A percentile compares a stretch with the other conserved stretches of the same genome.
Conservation (phyloP, 2,888 invertebrate species). For the Eremobia ochroleuca region DNA sequence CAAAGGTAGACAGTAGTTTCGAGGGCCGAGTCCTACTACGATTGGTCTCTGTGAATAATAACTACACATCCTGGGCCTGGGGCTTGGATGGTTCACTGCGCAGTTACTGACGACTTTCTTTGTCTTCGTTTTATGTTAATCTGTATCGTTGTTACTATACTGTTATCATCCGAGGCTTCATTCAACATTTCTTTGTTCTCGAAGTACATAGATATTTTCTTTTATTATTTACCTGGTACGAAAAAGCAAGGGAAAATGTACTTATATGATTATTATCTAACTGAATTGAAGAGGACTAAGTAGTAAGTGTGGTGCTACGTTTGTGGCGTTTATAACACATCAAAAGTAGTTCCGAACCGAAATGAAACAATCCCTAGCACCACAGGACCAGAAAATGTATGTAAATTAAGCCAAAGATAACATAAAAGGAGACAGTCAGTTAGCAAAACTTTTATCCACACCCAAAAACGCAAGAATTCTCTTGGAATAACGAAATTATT, state of each 20-base stretch:
- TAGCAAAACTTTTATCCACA: conserved; percentile 12
- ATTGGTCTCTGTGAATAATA: conserved; percentile 65
- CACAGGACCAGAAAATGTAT: neutral
- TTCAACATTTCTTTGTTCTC: conserved; percentile 35
- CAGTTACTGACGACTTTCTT: conserved; percentile 73
- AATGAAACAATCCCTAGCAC: neutral
- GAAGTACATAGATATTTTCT: conserved; percentile 4
- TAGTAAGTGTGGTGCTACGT: neutral
- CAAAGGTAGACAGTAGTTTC: conserved; percentile 34
- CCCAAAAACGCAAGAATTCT: conserved; percentile 17
- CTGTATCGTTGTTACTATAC: conserved; percentile 48
- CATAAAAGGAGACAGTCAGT: conserved; percentile 6
- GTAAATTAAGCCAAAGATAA: conserved; percentile 15
- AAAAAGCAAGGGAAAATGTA: conserved; percentile 4
- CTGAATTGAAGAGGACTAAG: neutral
- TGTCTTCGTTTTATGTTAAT: conserved; percentile 72
- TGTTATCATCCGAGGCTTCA: conserved; percentile 29
- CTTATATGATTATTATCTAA: neutral
- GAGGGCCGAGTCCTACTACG: conserved; percentile 62
- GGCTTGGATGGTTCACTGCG: conserved; percentile 71
- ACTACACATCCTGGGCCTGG: conserved; percentile 65
- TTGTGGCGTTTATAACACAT: neutral
- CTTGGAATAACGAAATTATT: conserved; percentile 49
- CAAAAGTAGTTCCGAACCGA: neutral
- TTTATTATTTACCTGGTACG: conserved; percentile 20